Conservation (phyloP, 2,888 invertebrate species). For the Thelaira solivaga region DNA sequence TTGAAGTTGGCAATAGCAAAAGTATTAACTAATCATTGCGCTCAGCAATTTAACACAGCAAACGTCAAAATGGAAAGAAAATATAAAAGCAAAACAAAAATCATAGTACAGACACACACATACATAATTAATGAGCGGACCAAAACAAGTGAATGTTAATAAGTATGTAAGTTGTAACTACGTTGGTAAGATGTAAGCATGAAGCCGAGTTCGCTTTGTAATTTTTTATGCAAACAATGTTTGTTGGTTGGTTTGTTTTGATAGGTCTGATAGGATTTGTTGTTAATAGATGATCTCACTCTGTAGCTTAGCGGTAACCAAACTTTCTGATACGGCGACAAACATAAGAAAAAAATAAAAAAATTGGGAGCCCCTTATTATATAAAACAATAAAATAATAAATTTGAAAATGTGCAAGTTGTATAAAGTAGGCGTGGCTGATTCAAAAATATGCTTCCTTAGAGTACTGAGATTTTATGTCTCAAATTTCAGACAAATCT, state of each 20-base stretch:
- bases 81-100: neutral
- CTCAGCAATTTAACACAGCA: too few species aligned
- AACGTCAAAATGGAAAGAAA: neutral
- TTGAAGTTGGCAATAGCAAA: too few species aligned
- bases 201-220: conserved; percentile 1
- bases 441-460: too few species aligned
- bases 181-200: neutral
- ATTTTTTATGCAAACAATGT: too few species aligned
- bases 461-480: too few species aligned
- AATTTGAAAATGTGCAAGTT: neutral
- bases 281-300: conserved; percentile 58
- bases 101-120: too few species aligned
- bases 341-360: conserved; percentile 20
- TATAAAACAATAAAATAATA: neutral
- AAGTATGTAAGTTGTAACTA: neutral
- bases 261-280: conserved; percentile 13
- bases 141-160: conserved; percentile 29
- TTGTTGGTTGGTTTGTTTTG: neutral
- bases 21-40: too few species aligned
- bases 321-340: too few species aligned
- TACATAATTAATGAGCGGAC: neutral
- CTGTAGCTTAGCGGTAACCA: too few species aligned
- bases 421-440: too few species aligned
- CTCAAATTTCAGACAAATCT: too few species aligned
- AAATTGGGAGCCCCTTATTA: neutral